A percentile compares a stretch with the other conserved stretches of the same genome.
These are phyloP conservation scores for Platalea minor DNA, from an alignment of 2,797 vertebrate species.

Conservation along the genomic window DNA sequence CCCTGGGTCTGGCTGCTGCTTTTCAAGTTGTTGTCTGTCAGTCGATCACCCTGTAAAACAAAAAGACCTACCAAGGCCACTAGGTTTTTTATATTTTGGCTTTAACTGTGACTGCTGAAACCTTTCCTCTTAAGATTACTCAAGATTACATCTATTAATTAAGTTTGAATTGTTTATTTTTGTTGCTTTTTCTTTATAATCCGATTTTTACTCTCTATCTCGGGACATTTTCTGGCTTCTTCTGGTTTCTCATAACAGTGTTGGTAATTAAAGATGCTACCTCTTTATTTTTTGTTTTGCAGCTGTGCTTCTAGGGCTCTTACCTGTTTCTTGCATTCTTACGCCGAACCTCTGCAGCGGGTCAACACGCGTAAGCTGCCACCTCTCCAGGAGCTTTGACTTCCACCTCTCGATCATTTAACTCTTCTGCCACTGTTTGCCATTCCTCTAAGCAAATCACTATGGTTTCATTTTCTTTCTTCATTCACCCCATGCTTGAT, in stretches of 20 bases:
- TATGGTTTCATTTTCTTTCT: not conserved
- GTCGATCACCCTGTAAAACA: not conserved
- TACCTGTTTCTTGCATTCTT: not conserved
- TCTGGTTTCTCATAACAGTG: not conserved
- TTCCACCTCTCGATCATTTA: not conserved
- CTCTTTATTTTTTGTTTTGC: not conserved
- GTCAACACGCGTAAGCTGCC: not conserved
- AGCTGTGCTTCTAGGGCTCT: not conserved
- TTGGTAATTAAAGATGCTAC: not conserved
- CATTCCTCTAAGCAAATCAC: not conserved
- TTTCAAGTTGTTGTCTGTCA: not conserved
- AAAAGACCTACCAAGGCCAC: not conserved
- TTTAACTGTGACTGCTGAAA: not conserved
- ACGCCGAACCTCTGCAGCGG: not conserved
- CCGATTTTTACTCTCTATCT: not conserved
- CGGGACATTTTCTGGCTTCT: not conserved
- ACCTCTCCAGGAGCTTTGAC: not conserved
- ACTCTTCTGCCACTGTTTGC: not conserved
- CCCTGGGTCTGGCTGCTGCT: not conserved
- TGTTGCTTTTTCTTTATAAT: not conserved
- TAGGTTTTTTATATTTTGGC: not conserved
- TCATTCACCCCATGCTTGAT: not conserved
- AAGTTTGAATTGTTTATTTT: not conserved
- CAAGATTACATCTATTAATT: not conserved
- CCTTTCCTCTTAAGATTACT: not conserved